A percentile compares a stretch with the other conserved stretches of the same genome.
Conservation (phyloP, 2,113 vertebrate genomes). For the Camelus dromedarius region DNA sequence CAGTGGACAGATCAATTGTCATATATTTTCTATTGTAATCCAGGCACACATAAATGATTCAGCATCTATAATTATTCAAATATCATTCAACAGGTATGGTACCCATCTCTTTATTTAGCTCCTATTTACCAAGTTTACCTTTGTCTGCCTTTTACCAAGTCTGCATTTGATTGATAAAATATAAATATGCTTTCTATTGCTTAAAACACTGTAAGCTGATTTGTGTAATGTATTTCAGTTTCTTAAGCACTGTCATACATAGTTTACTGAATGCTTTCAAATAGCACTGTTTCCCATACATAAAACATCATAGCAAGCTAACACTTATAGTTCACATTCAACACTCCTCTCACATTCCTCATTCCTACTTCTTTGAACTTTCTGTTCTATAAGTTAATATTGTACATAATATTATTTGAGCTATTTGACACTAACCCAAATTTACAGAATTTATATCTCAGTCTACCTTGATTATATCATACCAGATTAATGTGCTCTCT, state of each 20-base stretch:
- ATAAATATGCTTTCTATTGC: background rate
- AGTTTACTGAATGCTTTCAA: background rate
- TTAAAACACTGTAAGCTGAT: background rate
- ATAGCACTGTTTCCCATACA: background rate
- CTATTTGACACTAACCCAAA: background rate
- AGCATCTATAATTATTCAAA: background rate
- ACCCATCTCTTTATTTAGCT: background rate
- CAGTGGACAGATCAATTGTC: background rate
- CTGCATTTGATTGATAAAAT: background rate
- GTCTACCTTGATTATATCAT: background rate
- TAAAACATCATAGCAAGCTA: background rate
- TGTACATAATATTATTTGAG: background rate
- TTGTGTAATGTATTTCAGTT: background rate
- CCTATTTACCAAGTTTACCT: background rate
- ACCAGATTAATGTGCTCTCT: background rate
- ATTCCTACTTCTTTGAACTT: background rate
- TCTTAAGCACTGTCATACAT: background rate
- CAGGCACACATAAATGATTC: background rate
- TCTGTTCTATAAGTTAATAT: background rate
- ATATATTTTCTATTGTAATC: background rate
- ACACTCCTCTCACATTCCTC: background rate
- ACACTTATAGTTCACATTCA: background rate
- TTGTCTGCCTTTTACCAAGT: too few species aligned
- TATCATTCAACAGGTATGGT: background rate
- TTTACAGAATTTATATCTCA: background rate